A percentile compares a stretch with the other conserved stretches of the same genome.
phyloP scores from a whole-genome alignment of 1,140 invertebrate species.

The Lepidurus couesii region DNA sequence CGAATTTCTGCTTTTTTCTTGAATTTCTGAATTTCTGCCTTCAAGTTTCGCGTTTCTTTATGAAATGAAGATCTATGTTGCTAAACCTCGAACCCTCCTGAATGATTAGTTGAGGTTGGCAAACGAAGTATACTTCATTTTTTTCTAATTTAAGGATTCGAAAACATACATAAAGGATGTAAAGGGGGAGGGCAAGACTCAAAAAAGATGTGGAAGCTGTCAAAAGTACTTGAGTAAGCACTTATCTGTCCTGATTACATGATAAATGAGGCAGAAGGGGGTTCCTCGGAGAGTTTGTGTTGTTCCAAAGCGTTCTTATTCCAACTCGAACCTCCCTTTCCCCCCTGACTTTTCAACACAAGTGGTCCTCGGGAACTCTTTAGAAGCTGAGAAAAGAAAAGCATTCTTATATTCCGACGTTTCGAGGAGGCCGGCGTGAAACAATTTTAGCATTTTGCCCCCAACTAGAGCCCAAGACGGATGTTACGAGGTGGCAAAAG shows the following conservation, averaged over 20 bases:
- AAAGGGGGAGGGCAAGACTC: neutral
- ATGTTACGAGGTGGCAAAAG: neutral
- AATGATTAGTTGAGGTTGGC: no score
- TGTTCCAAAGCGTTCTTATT: neutral
- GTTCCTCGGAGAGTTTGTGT: slow-evolving; percentile 3
- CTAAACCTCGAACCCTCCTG: no score
- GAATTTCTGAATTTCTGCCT: no score
- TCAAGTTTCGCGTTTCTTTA: no score
- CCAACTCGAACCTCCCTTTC: neutral
- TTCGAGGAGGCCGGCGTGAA: neutral
- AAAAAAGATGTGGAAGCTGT: neutral
- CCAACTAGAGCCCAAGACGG: neutral
- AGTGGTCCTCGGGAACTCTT: neutral
- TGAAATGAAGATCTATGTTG: no score
- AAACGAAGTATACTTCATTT: no score
- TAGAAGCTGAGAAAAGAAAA: neutral
- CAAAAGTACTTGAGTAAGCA: slow-evolving; percentile 2
- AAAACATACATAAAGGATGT: no score
- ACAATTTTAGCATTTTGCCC: neutral
- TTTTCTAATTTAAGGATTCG: no score
- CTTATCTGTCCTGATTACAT: slow-evolving; percentile 8
- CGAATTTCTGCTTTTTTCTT: no score
- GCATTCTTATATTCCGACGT: neutral
- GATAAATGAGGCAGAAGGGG: slow-evolving; percentile 4
- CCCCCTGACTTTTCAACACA: slow-evolving; percentile 1